phyloP scores from a whole-genome alignment of 2,113 vertebrate species.

The Equus przewalskii region DNA sequence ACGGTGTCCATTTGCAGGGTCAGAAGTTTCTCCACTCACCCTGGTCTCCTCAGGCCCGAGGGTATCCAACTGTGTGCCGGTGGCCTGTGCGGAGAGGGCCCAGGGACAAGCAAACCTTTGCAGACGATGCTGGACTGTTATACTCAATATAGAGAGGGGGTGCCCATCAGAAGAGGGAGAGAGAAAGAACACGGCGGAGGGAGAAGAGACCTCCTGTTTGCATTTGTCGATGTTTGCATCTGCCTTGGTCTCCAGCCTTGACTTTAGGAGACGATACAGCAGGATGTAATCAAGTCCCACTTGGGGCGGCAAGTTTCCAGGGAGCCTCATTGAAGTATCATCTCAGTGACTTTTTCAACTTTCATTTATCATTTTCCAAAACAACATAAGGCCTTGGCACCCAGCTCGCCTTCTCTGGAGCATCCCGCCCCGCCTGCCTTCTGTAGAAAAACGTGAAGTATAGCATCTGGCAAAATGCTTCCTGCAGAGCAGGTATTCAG shows the following conservation, averaged over 20 bases:
- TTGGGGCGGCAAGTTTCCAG: background rate
- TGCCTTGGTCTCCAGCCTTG: background rate
- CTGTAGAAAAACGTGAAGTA: background rate
- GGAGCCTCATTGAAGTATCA: conserved; percentile 35
- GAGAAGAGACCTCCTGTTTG: no score
- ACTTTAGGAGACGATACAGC: background rate
- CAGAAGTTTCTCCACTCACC: background rate
- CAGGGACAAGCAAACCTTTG: background rate
- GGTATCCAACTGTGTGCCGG: background rate
- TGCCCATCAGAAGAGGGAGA: background rate
- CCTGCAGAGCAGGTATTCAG: background rate
- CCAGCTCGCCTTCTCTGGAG: background rate
- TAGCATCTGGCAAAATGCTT: conserved; percentile 31
- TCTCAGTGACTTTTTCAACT: conserved; percentile 53
- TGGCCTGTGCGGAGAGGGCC: accelerated
- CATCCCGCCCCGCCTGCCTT: conserved; percentile 21
- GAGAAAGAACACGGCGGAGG: no score
- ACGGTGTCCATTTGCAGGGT: background rate
- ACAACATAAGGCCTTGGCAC: conserved; percentile 48
- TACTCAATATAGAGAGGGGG: background rate
- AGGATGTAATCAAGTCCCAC: background rate
- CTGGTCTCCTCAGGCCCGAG: background rate
- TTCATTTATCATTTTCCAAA: conserved; percentile 70
- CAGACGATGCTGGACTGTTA: background rate
- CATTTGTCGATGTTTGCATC: background rate